Conservation (phyloP, 2,113 vertebrate species). For the Cheilinus undulatus region DNA sequence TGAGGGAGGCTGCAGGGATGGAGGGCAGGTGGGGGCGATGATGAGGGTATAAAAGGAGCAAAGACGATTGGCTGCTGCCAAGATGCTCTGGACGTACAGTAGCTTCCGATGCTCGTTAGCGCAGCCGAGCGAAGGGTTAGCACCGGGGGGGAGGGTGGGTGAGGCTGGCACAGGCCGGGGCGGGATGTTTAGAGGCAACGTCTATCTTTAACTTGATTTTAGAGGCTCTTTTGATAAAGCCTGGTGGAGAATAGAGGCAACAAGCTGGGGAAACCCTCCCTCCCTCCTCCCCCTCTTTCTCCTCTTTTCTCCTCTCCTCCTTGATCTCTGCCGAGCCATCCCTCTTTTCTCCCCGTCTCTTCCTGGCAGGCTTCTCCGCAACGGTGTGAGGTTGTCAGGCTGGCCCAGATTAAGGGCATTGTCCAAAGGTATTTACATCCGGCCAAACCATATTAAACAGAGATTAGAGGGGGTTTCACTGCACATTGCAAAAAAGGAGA, state of each 20-base stretch:
- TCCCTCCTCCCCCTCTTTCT: slow-evolving; percentile 41
- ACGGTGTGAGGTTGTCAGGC: slow-evolving; percentile 81
- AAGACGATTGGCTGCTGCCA: slow-evolving; percentile 68
- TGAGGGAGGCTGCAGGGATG: slow-evolving; percentile 74
- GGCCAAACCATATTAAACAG: slow-evolving; percentile 88
- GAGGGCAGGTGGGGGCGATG: slow-evolving; percentile 55
- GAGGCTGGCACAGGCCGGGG: slow-evolving; percentile 60
- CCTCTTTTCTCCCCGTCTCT: slow-evolving; percentile 36
- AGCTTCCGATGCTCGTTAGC: slow-evolving; percentile 84
- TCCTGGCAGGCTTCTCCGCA: slow-evolving; percentile 58
- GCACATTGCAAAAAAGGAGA: slow-evolving; percentile 39
- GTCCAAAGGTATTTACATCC: slow-evolving; percentile 87
- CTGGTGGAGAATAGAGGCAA: slow-evolving; percentile 63
- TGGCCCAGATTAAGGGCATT: slow-evolving; percentile 87
- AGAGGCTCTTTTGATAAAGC: slow-evolving; percentile 58
- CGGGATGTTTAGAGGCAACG: slow-evolving; percentile 66
- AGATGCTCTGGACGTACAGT: slow-evolving; percentile 74
- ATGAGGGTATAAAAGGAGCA: slow-evolving; percentile 63
- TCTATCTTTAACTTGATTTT: slow-evolving; percentile 74
- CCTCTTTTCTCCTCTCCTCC: slow-evolving; percentile 27
- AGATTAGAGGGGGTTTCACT: slow-evolving; percentile 83
- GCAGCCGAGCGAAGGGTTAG: slow-evolving; percentile 38
- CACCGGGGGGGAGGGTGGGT: neutral
- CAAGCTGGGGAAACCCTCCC: slow-evolving; percentile 67
- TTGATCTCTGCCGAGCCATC: slow-evolving; percentile 57